Percentiles rank a stretch among this genome's conserved stretches.
These are phyloP conservation scores for Pygoscelis antarcticus DNA, from an alignment of 2,113 vertebrate genomes.

Conservation along the genomic window DNA sequence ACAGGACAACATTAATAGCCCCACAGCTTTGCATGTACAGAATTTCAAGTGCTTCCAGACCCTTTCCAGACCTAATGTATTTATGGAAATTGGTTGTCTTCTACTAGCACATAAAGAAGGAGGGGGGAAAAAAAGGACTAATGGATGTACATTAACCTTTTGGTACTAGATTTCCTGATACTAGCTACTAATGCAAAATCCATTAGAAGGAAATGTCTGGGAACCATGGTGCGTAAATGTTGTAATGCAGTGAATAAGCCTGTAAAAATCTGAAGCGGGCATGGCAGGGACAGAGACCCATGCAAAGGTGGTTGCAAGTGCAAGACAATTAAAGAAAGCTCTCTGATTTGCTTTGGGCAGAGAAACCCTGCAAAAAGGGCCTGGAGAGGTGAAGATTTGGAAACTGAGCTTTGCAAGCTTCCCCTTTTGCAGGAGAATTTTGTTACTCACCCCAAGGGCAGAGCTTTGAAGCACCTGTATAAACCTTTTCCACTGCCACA, in stretches of 20 bases:
- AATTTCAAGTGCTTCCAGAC: constrained; percentile 17
- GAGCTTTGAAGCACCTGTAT: neutral
- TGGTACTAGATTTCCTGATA: constrained; percentile 58
- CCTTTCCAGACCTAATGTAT: neutral
- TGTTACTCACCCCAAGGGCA: neutral
- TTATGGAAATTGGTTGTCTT: constrained; percentile 45
- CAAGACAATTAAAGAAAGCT: neutral
- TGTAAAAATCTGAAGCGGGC: neutral
- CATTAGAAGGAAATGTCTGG: constrained; percentile 30
- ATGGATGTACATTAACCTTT: constrained; percentile 66
- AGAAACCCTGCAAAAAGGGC: neutral
- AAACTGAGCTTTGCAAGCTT: neutral
- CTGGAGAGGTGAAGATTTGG: neutral
- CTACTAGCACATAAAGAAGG: constrained; percentile 13
- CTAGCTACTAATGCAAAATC: constrained; percentile 42
- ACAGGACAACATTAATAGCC: neutral
- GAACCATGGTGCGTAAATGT: neutral
- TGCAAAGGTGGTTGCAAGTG: neutral
- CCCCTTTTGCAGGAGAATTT: neutral
- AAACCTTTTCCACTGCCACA: neutral
- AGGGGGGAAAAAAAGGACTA: neutral
- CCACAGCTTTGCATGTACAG: neutral
- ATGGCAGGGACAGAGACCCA: neutral
- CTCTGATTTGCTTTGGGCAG: neutral
- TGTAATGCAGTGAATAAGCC: neutral